A percentile compares a stretch with the other conserved stretches of the same genome.
phyloP scores from a whole-genome alignment of 1,140 invertebrate species.

The Stegodyphus dumicola region DNA sequence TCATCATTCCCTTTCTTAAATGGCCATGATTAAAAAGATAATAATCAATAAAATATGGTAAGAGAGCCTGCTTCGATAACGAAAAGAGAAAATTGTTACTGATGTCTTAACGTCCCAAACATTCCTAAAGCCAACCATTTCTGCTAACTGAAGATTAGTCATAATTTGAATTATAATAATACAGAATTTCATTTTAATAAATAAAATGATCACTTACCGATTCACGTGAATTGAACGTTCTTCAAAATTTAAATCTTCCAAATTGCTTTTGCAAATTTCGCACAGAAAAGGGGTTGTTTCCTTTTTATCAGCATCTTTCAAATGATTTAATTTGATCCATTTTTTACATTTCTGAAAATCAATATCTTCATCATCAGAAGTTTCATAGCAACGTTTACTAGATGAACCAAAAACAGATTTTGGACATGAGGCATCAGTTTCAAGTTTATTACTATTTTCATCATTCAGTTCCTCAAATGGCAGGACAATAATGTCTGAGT shows the following conservation, averaged over 20 bases:
- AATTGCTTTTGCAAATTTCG: conserved; percentile 13
- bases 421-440: too few species aligned
- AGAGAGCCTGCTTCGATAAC: too few species aligned
- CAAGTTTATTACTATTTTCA: too few species aligned
- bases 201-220: conserved; percentile 10
- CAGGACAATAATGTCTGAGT: not conserved
- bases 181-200: too few species aligned
- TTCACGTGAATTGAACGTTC: conserved; percentile 41
- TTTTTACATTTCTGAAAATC: conserved; percentile 27
- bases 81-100: too few species aligned
- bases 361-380: not conserved
- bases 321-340: not conserved
- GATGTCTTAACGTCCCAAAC: too few species aligned
- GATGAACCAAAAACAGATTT: not conserved
- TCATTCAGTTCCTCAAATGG: not conserved
- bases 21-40: too few species aligned
- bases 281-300: conserved; percentile 6
- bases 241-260: conserved; percentile 8
- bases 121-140: too few species aligned
- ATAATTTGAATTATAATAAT: too few species aligned
- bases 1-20: too few species aligned
- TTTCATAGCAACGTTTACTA: not conserved
- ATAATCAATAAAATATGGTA: too few species aligned
- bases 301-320: conserved; percentile 4
- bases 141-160: too few species aligned